phyloP scores from a whole-genome alignment of 35 echinoderm and acorn worm genomes.

The Diadema setosum region DNA sequence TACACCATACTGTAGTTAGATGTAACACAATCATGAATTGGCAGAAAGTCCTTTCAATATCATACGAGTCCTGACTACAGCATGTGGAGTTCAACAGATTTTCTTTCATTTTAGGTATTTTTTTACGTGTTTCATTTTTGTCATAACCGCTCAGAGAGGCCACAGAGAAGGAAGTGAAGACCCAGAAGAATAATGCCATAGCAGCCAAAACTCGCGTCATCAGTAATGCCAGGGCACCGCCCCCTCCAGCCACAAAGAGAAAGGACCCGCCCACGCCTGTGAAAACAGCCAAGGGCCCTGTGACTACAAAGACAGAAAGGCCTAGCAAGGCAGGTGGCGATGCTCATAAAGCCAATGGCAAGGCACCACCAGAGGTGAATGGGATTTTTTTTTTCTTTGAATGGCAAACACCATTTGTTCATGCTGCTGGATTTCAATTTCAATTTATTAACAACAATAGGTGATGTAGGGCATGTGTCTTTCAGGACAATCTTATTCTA shows the following conservation, averaged over 20 bases:
- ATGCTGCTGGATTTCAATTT: too few species aligned
- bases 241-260: neutral
- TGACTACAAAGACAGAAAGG: neutral
- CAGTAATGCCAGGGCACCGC: neutral
- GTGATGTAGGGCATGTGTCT: too few species aligned
- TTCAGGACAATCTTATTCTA: too few species aligned
- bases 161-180: neutral
- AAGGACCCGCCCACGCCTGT: neutral
- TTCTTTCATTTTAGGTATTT: too few species aligned
- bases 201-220: neutral
- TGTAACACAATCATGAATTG: too few species aligned
- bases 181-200: neutral
- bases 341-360: neutral
- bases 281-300: neutral
- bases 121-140: too few species aligned
- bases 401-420: too few species aligned
- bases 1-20: too few species aligned
- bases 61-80: too few species aligned
- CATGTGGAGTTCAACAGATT: too few species aligned
- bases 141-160: neutral
- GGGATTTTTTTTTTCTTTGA: neutral
- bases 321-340: neutral
- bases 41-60: too few species aligned
- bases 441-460: too few species aligned
- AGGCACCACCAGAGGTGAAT: neutral